Evolutionary conservation across 2,888 invertebrate species (phyloP).

Genomic region (Diadegma fenestrale): DNA sequence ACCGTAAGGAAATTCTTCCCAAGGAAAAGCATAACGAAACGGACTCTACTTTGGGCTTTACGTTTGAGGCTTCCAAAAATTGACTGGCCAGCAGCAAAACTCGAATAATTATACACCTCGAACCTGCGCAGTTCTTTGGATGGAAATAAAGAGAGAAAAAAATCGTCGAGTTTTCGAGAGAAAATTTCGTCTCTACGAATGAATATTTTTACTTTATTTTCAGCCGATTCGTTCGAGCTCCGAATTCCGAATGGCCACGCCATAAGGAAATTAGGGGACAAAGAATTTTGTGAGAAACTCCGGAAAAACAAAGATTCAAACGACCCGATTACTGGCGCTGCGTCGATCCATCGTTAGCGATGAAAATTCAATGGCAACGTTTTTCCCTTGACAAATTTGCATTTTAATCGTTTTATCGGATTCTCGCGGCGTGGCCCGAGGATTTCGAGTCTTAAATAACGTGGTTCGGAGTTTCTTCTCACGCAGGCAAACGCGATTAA

Average conservation of each 20-base stretch:
- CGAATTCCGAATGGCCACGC: not conserved
- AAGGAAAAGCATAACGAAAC: slow-evolving; percentile 66
- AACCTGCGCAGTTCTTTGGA: not conserved
- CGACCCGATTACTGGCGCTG: not conserved
- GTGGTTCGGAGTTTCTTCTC: not conserved
- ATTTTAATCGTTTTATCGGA: not conserved
- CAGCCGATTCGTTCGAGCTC: not conserved
- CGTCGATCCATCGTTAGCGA: not conserved
- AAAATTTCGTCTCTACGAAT: not conserved
- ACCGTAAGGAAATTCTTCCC: slow-evolving; percentile 21
- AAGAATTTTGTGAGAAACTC: not conserved
- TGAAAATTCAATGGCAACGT: not conserved
- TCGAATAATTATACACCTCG: slow-evolving; percentile 36
- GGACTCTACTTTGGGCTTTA: slow-evolving; percentile 14
- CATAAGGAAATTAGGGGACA: not conserved
- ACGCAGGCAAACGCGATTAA: not conserved
- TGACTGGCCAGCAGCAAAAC: not conserved
- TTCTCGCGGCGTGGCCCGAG: not conserved
- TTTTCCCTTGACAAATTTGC: not conserved
- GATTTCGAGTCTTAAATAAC: not conserved
- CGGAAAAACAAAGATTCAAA: not conserved
- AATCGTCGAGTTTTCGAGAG: not conserved
- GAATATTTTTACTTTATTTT: not conserved
- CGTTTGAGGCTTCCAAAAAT: slow-evolving; percentile 4
- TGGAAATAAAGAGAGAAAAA: not conserved